These are phyloP conservation scores for Agrenia bidenticulata DNA, from an alignment of 2,888 invertebrate genomes.

Conservation along the genomic window DNA sequence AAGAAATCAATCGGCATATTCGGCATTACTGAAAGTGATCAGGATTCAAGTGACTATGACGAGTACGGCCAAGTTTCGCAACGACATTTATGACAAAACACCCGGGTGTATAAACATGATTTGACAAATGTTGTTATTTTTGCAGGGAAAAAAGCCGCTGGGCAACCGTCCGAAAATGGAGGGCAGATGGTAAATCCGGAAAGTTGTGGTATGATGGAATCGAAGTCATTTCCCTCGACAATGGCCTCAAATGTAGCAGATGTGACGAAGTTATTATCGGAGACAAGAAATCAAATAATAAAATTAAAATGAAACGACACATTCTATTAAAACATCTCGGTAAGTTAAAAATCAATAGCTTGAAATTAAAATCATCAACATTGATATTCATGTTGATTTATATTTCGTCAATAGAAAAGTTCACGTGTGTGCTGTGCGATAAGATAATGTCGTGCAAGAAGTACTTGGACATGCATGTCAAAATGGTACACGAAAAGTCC, in stretches of 20 bases:
- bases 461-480: neutral
- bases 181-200: neutral
- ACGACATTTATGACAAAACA: too few species aligned
- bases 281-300: neutral
- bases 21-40: too few species aligned
- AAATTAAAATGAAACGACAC: neutral
- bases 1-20: too few species aligned
- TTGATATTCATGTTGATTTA: neutral
- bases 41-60: too few species aligned
- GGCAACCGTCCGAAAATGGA: neutral
- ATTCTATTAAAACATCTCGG: neutral
- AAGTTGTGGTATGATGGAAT: neutral
- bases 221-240: neutral
- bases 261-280: neutral
- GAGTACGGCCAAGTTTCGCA: too few species aligned
- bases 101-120: too few species aligned
- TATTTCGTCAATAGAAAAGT: neutral
- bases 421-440: neutral
- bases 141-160: too few species aligned
- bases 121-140: too few species aligned
- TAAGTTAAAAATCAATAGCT: neutral
- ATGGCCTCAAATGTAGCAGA: neutral
- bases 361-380: too few species aligned
- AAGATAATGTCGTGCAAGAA: neutral
- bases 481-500: constrained; percentile 5